A percentile compares a stretch with the other conserved stretches of the same genome.
phyloP scores from a whole-genome alignment of 1,140 invertebrate species.

The Apis florea region DNA sequence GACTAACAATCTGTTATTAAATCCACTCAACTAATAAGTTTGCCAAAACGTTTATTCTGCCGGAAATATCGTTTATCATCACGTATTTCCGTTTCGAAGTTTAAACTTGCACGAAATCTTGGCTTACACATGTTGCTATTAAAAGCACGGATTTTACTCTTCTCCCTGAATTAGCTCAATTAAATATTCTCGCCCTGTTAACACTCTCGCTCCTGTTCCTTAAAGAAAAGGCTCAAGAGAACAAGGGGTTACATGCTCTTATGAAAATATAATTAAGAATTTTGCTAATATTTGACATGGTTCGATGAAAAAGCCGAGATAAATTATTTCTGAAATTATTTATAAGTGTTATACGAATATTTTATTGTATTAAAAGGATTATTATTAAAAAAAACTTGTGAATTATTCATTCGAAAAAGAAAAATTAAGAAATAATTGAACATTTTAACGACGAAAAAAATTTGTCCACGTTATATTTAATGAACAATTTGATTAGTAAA shows the following conservation, averaged over 20 bases:
- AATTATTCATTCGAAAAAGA: no score
- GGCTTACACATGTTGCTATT: not conserved
- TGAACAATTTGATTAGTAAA: no score
- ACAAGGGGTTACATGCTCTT: not conserved
- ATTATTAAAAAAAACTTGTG: no score
- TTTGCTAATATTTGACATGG: not conserved
- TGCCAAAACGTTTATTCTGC: constrained; percentile 1
- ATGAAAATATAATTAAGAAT: constrained; percentile 13
- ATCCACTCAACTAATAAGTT: constrained; percentile 14
- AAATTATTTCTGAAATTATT: not conserved
- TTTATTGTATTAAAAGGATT: no score
- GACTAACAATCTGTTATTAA: constrained; percentile 14
- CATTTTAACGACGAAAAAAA: no score
- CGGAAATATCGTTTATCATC: constrained; percentile 16
- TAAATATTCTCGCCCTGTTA: constrained; percentile 14
- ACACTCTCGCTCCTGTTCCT: not conserved
- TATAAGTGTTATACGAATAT: not conserved
- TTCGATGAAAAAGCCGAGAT: not conserved
- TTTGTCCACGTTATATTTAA: no score
- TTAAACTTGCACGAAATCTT: not conserved
- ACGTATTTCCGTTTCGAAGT: not conserved
- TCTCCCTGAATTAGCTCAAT: not conserved
- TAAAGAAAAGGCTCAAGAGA: not conserved
- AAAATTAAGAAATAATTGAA: no score
- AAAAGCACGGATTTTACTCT: not conserved